Conservation (phyloP, 92 coral and sea anemone species). For the Palythoa caribaeorum region DNA sequence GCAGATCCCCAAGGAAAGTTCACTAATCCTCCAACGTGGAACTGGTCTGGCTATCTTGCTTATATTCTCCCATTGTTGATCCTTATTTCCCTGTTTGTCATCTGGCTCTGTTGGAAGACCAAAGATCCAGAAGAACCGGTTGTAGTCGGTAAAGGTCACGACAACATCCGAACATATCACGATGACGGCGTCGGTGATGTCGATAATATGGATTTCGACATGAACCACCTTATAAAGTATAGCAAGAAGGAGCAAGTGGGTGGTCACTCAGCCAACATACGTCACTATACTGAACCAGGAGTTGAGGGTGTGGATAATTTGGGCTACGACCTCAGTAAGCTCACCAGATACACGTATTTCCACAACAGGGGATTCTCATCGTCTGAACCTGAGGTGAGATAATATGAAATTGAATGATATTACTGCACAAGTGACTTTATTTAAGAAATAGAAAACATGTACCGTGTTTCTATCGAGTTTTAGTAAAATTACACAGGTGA, state of each 20-base stretch:
- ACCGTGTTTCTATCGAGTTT: no score
- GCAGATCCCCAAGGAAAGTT: conserved; percentile 11
- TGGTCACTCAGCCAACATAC: conserved; percentile 33
- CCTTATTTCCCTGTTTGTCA: neutral
- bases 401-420: neutral
- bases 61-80: neutral
- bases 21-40: neutral
- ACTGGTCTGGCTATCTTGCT: conserved; percentile 15
- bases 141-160: conserved; percentile 14
- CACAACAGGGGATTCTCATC: conserved; percentile 10
- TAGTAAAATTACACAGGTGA: no score
- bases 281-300: conserved; percentile 34
- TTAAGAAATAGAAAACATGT: no score
- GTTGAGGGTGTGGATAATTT: conserved; percentile 38
- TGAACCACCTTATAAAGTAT: conserved; percentile 35
- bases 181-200: conserved; percentile 37
- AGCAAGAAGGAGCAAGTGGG: conserved; percentile 7
- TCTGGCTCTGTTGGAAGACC: conserved; percentile 45
- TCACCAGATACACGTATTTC: neutral
- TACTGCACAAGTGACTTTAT: neutral
- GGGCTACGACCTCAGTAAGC: conserved; percentile 17
- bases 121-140: conserved; percentile 32
- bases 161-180: conserved; percentile 31
- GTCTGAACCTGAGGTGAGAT: conserved; percentile 25
- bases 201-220: conserved; percentile 29